Percentiles rank a stretch among this genome's conserved stretches.
Evolutionary conservation across 2,113 vertebrate genomes (phyloP).

Genomic region (Onychostruthus taczanowskii): DNA sequence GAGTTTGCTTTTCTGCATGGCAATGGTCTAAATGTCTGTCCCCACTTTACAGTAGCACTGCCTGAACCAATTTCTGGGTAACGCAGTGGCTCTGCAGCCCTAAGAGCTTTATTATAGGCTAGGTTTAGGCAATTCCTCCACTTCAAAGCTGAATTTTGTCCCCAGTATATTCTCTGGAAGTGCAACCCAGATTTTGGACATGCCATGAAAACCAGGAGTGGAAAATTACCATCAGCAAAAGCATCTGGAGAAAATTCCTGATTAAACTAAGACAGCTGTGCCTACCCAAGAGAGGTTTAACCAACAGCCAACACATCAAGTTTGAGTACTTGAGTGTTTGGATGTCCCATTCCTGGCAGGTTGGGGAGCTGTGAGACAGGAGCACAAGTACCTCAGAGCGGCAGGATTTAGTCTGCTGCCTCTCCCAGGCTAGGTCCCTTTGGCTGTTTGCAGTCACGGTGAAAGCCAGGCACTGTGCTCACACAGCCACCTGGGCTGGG

Average conservation of each 20-base stretch:
- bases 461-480: not conserved
- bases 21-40: not conserved
- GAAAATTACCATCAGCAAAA: conserved; percentile 1
- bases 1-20: not conserved
- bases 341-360: not conserved
- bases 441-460: not conserved
- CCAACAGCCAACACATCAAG: not conserved
- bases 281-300: not conserved
- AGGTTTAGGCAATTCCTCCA: not conserved
- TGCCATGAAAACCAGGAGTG: not conserved
- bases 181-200: not conserved
- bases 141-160: not conserved
- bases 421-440: not conserved
- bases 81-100: not conserved
- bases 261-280: not conserved
- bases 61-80: not conserved
- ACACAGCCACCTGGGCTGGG: not conserved
- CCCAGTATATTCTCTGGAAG: not conserved
- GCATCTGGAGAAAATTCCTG: not conserved
- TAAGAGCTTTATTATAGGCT: not conserved
- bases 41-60: not conserved
- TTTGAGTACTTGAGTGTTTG: not conserved
- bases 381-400: not conserved
- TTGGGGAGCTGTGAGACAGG: not conserved
- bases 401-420: not conserved